These are phyloP conservation scores for Papilio helenus DNA, from an alignment of 1,140 invertebrate species.

Conservation along the genomic window DNA sequence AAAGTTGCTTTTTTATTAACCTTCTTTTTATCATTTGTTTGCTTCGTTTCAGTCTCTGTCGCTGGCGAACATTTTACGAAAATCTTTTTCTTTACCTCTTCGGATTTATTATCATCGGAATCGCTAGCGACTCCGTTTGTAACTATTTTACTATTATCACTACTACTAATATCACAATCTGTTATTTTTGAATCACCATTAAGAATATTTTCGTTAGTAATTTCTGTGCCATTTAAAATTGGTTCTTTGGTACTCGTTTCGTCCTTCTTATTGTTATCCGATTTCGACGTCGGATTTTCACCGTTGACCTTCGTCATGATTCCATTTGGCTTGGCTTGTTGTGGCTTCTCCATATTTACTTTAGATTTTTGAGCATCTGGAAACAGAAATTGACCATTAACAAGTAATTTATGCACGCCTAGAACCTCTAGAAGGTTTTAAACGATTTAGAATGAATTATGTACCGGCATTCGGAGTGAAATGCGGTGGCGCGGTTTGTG, in stretches of 20 bases:
- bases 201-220: conserved; percentile 58
- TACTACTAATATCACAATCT: conserved; percentile 82
- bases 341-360: conserved; percentile 63
- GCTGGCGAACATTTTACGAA: conserved; percentile 49
- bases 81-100: conserved; percentile 56
- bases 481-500: conserved; percentile 53
- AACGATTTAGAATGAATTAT: conserved; percentile 33
- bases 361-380: conserved; percentile 69
- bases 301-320: conserved; percentile 64
- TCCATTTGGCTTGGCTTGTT: conserved; percentile 58
- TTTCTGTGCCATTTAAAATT: conserved; percentile 73
- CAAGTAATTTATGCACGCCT: neutral
- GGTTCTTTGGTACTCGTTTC: conserved; percentile 77
- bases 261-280: conserved; percentile 65
- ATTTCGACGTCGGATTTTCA: conserved; percentile 57
- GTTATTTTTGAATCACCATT: conserved; percentile 75
- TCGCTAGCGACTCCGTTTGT: conserved; percentile 77
- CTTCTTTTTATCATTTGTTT: conserved; percentile 64
- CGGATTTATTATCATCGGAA: conserved; percentile 72
- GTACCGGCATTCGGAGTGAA: conserved; percentile 68
- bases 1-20: conserved; percentile 65
- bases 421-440: conserved; percentile 22
- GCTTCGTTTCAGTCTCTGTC: conserved; percentile 58
- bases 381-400: conserved; percentile 43
- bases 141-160: conserved; percentile 77